phyloP scores from a whole-genome alignment of 2,888 invertebrate species.

The Tribolium freemani region DNA sequence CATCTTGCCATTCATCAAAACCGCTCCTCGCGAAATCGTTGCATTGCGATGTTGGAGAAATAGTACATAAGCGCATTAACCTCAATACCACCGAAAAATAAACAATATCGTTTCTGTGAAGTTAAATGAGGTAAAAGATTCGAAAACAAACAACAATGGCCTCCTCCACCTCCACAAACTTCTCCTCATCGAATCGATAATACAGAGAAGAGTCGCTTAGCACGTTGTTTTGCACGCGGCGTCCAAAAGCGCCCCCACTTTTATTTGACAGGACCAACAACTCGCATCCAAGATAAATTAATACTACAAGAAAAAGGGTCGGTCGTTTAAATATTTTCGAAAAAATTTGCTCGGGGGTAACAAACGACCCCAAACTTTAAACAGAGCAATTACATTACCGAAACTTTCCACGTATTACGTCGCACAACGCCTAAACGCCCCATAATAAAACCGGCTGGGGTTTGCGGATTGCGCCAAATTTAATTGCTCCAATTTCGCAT shows the following conservation, averaged over 20 bases:
- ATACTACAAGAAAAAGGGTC: background rate
- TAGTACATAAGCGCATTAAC: slow-evolving; percentile 16
- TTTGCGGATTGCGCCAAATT: slow-evolving; percentile 15
- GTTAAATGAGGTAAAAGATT: slow-evolving; percentile 27
- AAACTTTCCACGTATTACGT: slow-evolving; percentile 13
- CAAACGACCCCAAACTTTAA: slow-evolving; percentile 14
- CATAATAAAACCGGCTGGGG: slow-evolving; percentile 17
- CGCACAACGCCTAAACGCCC: slow-evolving; percentile 1
- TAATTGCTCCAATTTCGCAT: slow-evolving; percentile 21
- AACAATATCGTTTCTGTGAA: slow-evolving; percentile 15
- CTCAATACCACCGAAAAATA: slow-evolving; percentile 23
- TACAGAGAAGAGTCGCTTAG: slow-evolving; percentile 13
- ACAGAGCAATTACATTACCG: slow-evolving; percentile 22
- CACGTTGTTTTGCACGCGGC: slow-evolving; percentile 32
- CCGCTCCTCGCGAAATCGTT: no score
- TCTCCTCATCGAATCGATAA: slow-evolving; percentile 12
- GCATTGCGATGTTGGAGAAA: background rate
- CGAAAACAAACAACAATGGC: slow-evolving; percentile 28
- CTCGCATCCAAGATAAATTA: slow-evolving; percentile 7
- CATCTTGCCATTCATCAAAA: no score
- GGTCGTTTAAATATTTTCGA: no score
- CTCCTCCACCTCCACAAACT: slow-evolving; percentile 1
- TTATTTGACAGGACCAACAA: background rate
- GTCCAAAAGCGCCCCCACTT: background rate
- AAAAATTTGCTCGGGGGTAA: background rate